phyloP scores from a whole-genome alignment of 2,113 vertebrate species.

The Anarrhichthys ocellatus region DNA sequence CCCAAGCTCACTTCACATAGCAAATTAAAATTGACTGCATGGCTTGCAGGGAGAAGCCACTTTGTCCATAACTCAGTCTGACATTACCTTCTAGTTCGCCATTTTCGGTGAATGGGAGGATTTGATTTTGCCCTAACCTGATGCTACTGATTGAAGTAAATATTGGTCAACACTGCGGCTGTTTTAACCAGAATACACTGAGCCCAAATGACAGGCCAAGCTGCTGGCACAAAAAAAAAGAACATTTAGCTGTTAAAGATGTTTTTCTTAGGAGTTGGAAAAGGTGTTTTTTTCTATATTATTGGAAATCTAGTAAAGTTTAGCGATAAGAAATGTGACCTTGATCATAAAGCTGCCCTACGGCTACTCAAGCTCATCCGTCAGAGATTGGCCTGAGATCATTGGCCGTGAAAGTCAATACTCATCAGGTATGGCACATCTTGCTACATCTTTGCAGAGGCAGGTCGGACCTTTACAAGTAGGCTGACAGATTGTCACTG shows the following conservation, averaged over 20 bases:
- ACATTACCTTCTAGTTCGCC: not conserved
- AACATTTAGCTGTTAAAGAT: not conserved
- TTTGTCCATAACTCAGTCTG: not conserved
- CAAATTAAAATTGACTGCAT: conserved; percentile 25
- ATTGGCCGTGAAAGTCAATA: conserved; percentile 51
- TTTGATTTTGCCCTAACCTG: not conserved
- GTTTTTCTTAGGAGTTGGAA: not conserved
- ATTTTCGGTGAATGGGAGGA: not conserved
- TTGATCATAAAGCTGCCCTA: conserved; percentile 39
- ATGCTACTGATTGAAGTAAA: not conserved
- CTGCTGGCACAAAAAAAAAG: not conserved
- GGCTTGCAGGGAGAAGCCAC: conserved; percentile 14
- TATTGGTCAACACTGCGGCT: not conserved
- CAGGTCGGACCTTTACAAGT: not conserved
- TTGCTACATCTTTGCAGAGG: not conserved
- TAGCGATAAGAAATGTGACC: conserved; percentile 31
- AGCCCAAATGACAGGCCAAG: not conserved
- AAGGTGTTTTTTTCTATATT: not conserved
- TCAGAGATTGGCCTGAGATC: conserved; percentile 30
- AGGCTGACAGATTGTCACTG: not conserved
- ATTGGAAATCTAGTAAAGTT: not conserved
- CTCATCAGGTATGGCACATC: conserved; percentile 12
- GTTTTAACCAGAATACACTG: not conserved
- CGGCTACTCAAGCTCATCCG: conserved; percentile 29
- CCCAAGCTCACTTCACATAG: conserved; percentile 12